Evolutionary conservation across 2,113 vertebrate genomes (phyloP), one percentile per base, ranked within the genome.

Genomic region (Phaetusa simplex): DNA sequence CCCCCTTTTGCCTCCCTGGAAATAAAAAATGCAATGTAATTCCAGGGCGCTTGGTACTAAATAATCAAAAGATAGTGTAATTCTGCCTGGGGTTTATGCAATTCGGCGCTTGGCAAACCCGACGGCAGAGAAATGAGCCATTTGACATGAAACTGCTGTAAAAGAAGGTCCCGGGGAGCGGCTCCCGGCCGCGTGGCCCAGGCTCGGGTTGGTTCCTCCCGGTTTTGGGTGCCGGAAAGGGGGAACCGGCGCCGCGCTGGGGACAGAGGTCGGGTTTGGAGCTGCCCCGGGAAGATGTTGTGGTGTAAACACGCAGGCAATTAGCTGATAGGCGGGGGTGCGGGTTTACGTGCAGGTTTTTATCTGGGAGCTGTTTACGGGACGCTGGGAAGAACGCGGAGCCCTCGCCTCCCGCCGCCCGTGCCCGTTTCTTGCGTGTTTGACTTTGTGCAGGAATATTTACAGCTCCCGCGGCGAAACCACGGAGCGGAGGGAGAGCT

Each of bases 91-190:
- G 50, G 26, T 29, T 85, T 42, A 2, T 5, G 5, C 18, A 8
- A 6, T 3, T 58, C 8, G 0, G 8, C 0, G 0, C 74, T 24
- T 9, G 27, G 23, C 40, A 20, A 24, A 30, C 12, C 21, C 9
- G 6, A 11, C 49, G 12, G 29, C 40, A 0, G 30, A 1, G 18
- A 50, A 80, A 30, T 0, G 14, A 67, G 36, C 12, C 2, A 2
- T 49, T 82, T 53, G 4, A 11, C 18, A 26, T 6, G 12, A 45
- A 45, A 9, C 13, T 12, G 42, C 40, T 56, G 2, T n/a, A 22
- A 62, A 29, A 43, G 4, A 1, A 36, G 49, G 36, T 55, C 43
- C 27, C 21, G 1, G 50, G 7, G 14, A 64, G 45, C n/a, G 9
- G 58, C 58, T 27, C 24, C 24, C 10, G 23, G 72, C 50, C 3